A percentile compares a stretch with the other conserved stretches of the same genome.
phyloP scores from a whole-genome alignment of 1,140 invertebrate species.

The Lineus longissimus region DNA sequence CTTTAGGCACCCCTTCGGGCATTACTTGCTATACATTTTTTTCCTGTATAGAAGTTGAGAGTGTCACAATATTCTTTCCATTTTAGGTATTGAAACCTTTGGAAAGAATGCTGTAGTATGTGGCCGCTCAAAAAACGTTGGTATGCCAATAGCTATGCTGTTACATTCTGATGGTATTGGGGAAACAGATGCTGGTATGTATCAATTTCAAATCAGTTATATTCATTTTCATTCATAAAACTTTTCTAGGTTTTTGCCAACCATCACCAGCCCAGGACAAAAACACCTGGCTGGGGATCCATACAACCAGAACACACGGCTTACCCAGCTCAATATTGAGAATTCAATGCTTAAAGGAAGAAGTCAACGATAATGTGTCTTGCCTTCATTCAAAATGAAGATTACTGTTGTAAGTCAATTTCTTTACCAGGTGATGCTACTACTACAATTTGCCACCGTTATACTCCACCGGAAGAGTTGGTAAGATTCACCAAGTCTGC shows the following conservation, averaged over 20 bases:
- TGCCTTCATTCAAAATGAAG: too few relatives aligned
- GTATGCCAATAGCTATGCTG: constrained; percentile 72
- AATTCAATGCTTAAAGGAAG: too few relatives aligned
- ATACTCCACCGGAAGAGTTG: constrained; percentile 75
- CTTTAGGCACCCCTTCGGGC: too few relatives aligned
- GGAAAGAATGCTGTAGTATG: constrained; percentile 84
- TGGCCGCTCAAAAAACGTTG: constrained; percentile 85
- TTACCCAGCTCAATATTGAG: too few relatives aligned
- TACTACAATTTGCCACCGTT: constrained; percentile 80
- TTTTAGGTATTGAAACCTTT: constrained; percentile 70
- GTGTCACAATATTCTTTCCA: not conserved
- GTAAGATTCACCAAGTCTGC: constrained; percentile 66
- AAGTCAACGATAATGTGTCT: too few relatives aligned
- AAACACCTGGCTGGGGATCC: too few relatives aligned
- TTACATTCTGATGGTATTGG: constrained; percentile 63
- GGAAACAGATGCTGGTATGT: constrained; percentile 80
- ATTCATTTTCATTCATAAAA: too few relatives aligned
- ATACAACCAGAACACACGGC: too few relatives aligned
- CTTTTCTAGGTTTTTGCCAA: too few relatives aligned
- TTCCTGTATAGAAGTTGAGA: not conserved
- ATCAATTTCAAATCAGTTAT: too few relatives aligned
- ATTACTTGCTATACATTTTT: not conserved
- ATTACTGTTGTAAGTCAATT: too few relatives aligned
- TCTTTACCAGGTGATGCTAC: constrained; percentile 65
- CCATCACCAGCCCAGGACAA: too few relatives aligned